These are phyloP conservation scores for Malurus leucopterus DNA, from an alignment of 2,797 vertebrate species.

Conservation along the genomic window DNA sequence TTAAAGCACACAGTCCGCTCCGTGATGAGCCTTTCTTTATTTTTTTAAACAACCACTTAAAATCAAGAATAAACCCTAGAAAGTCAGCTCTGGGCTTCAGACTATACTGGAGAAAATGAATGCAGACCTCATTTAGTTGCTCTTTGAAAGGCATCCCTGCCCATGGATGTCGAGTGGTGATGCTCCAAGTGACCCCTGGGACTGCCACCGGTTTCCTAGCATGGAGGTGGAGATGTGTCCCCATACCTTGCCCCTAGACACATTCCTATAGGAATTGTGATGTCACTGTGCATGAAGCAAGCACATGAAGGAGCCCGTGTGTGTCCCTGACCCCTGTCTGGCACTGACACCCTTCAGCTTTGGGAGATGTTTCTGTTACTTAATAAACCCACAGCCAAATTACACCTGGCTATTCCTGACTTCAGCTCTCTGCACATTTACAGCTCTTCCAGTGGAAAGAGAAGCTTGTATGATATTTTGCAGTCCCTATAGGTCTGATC, in stretches of 20 bases:
- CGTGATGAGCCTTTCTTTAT: neutral
- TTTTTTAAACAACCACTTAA: neutral
- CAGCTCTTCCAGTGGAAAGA: neutral
- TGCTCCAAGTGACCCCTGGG: neutral
- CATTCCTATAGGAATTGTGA: neutral
- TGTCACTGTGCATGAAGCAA: neutral
- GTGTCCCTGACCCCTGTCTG: neutral
- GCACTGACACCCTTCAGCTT: neutral
- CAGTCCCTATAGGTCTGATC: constrained; percentile 45
- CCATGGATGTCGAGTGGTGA: neutral
- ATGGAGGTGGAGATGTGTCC: neutral
- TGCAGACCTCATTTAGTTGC: accelerated
- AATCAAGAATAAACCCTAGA: neutral
- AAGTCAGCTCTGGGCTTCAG: neutral
- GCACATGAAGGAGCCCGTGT: neutral
- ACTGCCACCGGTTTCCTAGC: neutral
- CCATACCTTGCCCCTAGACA: neutral
- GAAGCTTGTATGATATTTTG: constrained; percentile 23
- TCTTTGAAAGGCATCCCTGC: neutral
- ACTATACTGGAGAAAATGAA: neutral
- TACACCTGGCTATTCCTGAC: neutral
- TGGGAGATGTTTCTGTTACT: neutral
- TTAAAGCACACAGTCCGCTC: neutral
- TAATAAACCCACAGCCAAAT: neutral
- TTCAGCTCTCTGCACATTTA: constrained; percentile 15